Conservation (phyloP, 2,797 vertebrate genomes). For the Phoebastria nigripes region DNA sequence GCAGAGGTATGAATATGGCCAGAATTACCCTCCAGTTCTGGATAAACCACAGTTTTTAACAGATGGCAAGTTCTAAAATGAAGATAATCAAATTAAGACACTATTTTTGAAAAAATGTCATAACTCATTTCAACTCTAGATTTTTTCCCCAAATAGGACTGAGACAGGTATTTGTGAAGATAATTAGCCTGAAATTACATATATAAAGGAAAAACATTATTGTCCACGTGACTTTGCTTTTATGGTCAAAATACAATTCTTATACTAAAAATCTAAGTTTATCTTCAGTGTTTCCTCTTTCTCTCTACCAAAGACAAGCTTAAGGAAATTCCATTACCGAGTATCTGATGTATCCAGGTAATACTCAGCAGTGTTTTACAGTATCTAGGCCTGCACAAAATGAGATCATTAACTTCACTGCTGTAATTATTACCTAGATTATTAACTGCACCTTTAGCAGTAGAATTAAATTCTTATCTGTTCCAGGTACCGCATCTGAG, state of each 20-base stretch:
- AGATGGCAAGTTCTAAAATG: neutral
- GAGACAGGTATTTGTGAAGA: neutral
- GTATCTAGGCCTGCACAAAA: slow-evolving; percentile 9
- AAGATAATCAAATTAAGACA: neutral
- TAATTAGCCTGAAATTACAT: neutral
- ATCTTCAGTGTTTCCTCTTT: neutral
- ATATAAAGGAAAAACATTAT: neutral
- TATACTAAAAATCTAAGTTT: neutral
- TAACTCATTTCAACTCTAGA: rapidly evolving
- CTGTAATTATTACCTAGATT: slow-evolving; percentile 47
- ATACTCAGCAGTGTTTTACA: slow-evolving; percentile 19
- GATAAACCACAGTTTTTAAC: neutral
- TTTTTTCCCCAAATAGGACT: neutral
- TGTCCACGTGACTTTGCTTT: neutral
- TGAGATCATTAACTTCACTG: slow-evolving; percentile 65
- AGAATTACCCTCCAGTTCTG: neutral
- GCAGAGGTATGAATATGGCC: neutral
- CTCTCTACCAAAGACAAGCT: neutral
- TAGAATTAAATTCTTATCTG: slow-evolving; percentile 48
- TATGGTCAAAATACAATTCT: neutral
- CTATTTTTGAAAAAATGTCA: neutral
- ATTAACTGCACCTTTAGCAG: slow-evolving; percentile 44
- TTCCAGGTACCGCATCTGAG: neutral
- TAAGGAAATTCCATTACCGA: neutral
- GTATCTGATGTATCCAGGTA: neutral